Base-by-base conservation (phyloP, 2,113 vertebrate species). In the Ceyx melanurus region DNA sequence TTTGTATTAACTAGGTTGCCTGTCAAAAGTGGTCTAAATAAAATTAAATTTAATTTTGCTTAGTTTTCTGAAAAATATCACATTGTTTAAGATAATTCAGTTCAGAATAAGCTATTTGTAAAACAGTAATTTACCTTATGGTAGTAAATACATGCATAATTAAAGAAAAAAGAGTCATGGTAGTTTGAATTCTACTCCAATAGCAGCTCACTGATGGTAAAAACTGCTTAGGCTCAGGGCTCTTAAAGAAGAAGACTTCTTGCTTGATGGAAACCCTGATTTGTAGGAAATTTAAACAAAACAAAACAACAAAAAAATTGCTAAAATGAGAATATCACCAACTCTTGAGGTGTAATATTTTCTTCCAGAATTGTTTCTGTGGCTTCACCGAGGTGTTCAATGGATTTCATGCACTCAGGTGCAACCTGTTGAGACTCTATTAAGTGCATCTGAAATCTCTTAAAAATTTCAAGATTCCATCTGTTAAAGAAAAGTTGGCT, bases 381-480 rank as follows among this genome's bases (percentile, higher is more conserved):
- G n/a, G n/a, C 89, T 88, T 83, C 84, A 84, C 10, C 5, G 29
- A 86, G 37, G 14, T 71, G 53, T 82, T 45, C 75, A 84, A 17
- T 84, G 35, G 65, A 86, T 84, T 94, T 88, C 67, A 67, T 31
- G 13, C 50, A 50, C 43, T 83, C 37, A 35, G 51, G n/a, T 78
- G 25, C 40, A 82, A 89, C 78, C 43, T 88, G 66, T 94, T 91
- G 81, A 61, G 54, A 89, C 84, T 7, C 19, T 35, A 67, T 57
- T 57, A 51, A 2, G 29, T 84, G 50, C 83, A 80, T 78, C 65
- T 93, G 60, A 88, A 62, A 65, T 54, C 77, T 78, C 85, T 83
- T 64, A 40, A 96, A 94, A 90, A 80, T 50, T 95, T 92, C 8
- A 0, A 87, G 45, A 62, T 66, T 96, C 82, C 83, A 80, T 3